Percentiles rank a stretch among this genome's conserved stretches.
phyloP scores from a whole-genome alignment of 2,888 invertebrate genomes.

The Gymnosoma rotundatum region DNA sequence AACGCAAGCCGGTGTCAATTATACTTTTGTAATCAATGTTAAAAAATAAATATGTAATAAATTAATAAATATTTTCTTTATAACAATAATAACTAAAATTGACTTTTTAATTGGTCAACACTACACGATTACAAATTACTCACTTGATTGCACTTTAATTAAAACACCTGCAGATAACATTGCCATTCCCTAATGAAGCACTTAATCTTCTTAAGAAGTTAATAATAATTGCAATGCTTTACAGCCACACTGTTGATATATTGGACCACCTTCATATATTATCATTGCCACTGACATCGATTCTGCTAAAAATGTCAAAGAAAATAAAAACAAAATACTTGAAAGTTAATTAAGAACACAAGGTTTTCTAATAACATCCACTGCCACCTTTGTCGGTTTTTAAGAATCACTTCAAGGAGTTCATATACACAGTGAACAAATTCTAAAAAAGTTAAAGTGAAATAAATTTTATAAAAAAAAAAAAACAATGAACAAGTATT shows the following conservation, averaged over 20 bases:
- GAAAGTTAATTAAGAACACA: constrained; percentile 58
- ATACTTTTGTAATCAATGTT: too few species aligned
- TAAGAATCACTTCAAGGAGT: constrained; percentile 18
- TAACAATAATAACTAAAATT: background rate
- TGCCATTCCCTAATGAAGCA: background rate
- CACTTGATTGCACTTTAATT: constrained; percentile 55
- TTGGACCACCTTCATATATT: background rate
- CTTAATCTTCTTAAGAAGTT: background rate
- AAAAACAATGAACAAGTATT: too few species aligned
- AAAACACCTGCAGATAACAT: constrained; percentile 37
- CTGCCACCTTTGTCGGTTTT: constrained; percentile 12
- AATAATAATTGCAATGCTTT: constrained; percentile 19
- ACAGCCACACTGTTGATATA: background rate
- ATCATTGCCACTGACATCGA: background rate
- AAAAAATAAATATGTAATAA: too few species aligned
- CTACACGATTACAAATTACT: constrained; percentile 26
- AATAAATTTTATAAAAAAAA: background rate
- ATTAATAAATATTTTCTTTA: too few species aligned
- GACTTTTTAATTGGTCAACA: background rate
- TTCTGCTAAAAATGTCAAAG: constrained; percentile 1
- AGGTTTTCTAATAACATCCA: constrained; percentile 33
- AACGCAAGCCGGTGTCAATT: too few species aligned
- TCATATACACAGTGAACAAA: background rate
- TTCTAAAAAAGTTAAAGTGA: background rate
- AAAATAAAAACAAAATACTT: constrained; percentile 25